Evolutionary conservation across 2,888 invertebrate species (phyloP), one percentile per base, ranked within the genome.

Genomic region (Apotomis capreana): DNA sequence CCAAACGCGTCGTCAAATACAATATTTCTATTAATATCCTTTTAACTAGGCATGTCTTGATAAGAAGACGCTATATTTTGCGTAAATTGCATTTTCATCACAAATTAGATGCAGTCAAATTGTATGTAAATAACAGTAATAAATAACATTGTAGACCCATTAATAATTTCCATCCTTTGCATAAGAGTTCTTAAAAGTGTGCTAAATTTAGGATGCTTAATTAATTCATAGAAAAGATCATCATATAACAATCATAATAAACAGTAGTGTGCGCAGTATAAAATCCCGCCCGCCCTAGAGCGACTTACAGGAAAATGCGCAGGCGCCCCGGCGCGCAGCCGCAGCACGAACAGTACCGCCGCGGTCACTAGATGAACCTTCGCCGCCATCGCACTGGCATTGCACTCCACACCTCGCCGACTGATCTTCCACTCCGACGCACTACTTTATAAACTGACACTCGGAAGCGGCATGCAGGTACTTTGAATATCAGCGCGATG

Each of bases 281-380:
- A 26, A 74, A 78, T 75, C 79, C 83, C 90, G 89, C 90, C 90
- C 91, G 90, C 90, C 90, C 87, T 83, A 60, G 70, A 76, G 79
- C 80, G 85, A 91, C 93, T 94, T 84, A 94, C 94, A 80, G 94
- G 92, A 85, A 93, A 90, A 82, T 87, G 89, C 88, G 94, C 93
- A 83, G 92, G 87, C 88, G 91, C 88, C 79, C 84, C 89, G 84
- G 83, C 83, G 78, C 88, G 91, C 82, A 92, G 86, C 85, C 88
- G 91, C 82, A 92, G 85, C 86, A 87, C 87, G 81, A 86, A 84
- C 78, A 91, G 78, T 80, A 91, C 79, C 80, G 86, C 85, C 80
- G 88, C 85, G 77, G 84, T 79, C 84, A 89, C 88, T 78, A 86
- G 79, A 77, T 84, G 81, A 83, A 82, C 81, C 81, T 78, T 81